A percentile compares a stretch with the other conserved stretches of the same genome.
phyloP scores from a whole-genome alignment of 2,113 vertebrate genomes.

The Pelusios castaneus region DNA sequence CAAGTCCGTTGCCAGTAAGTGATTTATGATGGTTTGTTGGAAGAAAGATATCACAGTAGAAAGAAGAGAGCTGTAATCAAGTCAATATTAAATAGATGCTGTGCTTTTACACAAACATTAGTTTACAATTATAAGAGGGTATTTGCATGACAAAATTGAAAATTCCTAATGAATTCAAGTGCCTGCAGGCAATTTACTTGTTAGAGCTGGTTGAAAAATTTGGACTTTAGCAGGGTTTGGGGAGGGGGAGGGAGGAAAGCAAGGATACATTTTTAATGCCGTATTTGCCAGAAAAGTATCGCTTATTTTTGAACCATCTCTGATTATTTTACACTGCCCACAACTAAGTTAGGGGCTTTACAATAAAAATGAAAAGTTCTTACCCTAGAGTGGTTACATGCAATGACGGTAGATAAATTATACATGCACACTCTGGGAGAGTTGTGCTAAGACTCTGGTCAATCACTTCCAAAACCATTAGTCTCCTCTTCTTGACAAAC shows the following conservation, averaged over 20 bases:
- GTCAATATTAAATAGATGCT: neutral
- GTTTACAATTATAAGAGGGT: neutral
- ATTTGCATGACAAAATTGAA: neutral
- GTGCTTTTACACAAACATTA: neutral
- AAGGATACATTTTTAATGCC: neutral
- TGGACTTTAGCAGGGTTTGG: neutral
- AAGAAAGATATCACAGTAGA: slow-evolving; percentile 8
- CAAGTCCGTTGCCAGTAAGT: slow-evolving; percentile 49
- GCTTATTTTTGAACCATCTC: neutral
- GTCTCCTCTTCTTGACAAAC: neutral
- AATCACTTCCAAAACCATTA: neutral
- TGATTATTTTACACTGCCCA: neutral
- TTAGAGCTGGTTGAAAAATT: neutral
- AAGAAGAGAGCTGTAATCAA: neutral
- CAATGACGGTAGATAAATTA: neutral
- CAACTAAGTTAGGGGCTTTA: neutral
- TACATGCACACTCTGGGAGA: neutral
- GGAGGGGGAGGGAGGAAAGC: too few species aligned
- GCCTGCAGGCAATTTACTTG: neutral
- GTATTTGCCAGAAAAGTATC: neutral
- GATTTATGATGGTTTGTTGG: slow-evolving; percentile 23
- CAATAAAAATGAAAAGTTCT: neutral
- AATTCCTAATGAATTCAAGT: neutral
- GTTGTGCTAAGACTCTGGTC: neutral
- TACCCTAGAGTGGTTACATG: neutral